Evolutionary conservation across 2,888 invertebrate species (phyloP).

Genomic region (Mythimna ferrago): DNA sequence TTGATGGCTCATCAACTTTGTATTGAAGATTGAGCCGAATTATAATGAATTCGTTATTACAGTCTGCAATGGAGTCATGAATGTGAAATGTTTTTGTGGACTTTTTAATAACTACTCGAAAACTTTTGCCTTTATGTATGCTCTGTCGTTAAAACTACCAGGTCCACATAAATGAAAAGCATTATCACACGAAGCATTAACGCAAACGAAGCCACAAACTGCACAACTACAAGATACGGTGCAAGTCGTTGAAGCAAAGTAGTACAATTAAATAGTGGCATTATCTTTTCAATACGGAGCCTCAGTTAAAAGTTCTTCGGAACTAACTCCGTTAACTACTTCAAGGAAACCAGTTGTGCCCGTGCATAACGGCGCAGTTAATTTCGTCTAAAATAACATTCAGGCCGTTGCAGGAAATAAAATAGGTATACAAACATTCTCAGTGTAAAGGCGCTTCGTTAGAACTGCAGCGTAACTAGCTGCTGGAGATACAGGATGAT

Average conservation of each 20-base stretch:
- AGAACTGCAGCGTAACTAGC: not conserved
- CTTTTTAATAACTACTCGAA: not conserved
- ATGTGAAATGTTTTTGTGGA: not conserved
- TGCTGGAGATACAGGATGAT: not conserved
- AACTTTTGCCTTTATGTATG: slow-evolving; percentile 2
- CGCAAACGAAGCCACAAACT: slow-evolving; percentile 18
- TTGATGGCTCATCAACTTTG: not conserved
- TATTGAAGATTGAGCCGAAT: not conserved
- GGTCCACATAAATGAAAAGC: slow-evolving; percentile 2
- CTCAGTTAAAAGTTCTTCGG: slow-evolving; percentile 58
- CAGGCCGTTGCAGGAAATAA: slow-evolving; percentile 9
- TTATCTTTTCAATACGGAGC: slow-evolving; percentile 63
- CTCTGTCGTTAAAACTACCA: not conserved
- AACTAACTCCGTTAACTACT: slow-evolving; percentile 48
- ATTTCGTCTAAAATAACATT: slow-evolving; percentile 49
- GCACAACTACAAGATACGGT: slow-evolving; percentile 26
- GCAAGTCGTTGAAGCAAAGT: slow-evolving; percentile 47
- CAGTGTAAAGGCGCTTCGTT: not conserved
- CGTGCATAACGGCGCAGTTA: slow-evolving; percentile 49
- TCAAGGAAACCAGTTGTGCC: slow-evolving; percentile 37
- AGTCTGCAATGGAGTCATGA: not conserved
- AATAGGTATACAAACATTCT: slow-evolving; percentile 1
- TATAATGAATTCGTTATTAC: too few species aligned
- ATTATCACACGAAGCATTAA: not conserved
- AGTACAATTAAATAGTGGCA: slow-evolving; percentile 56